These are phyloP conservation scores for Chironomus striatipennis DNA, from an alignment of 1,140 invertebrate genomes.

Conservation along the genomic window DNA sequence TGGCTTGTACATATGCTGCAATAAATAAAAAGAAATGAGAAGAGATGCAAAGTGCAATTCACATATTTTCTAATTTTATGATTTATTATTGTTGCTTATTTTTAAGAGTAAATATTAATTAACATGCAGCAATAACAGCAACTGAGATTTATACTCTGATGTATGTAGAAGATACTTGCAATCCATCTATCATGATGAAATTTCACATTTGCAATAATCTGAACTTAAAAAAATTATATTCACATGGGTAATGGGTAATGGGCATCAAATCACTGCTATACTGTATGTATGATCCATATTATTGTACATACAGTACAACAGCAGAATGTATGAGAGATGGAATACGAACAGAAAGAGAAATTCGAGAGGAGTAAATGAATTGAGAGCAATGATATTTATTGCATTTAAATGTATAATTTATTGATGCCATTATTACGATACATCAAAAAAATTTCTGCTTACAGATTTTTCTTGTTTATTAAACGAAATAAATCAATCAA, in stretches of 20 bases:
- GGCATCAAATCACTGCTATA: too few relatives aligned
- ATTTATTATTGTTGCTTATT: not conserved
- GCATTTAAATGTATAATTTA: conserved; percentile 20
- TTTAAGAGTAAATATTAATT: not conserved
- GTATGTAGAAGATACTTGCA: not conserved
- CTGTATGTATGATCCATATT: too few relatives aligned
- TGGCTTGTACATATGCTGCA: too few relatives aligned
- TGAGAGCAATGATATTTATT: conserved; percentile 13
- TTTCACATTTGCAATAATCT: not conserved
- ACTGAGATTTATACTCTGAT: not conserved
- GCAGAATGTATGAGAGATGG: not conserved
- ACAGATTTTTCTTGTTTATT: not conserved
- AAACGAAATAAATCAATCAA: conserved; percentile 23
- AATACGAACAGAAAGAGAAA: not conserved
- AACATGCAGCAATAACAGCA: not conserved
- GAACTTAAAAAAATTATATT: too few relatives aligned
- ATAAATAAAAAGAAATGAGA: too few relatives aligned
- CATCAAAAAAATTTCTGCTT: conserved; percentile 2
- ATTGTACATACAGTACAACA: too few relatives aligned
- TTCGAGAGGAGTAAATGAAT: not conserved
- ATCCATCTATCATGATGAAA: conserved; percentile 1
- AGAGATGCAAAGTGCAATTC: too few relatives aligned
- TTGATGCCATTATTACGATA: conserved; percentile 16
- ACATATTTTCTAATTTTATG: not conserved
- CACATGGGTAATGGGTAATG: too few relatives aligned